Conservation (phyloP, 2,888 invertebrate genomes). For the Trissoscelio sp. region DNA sequence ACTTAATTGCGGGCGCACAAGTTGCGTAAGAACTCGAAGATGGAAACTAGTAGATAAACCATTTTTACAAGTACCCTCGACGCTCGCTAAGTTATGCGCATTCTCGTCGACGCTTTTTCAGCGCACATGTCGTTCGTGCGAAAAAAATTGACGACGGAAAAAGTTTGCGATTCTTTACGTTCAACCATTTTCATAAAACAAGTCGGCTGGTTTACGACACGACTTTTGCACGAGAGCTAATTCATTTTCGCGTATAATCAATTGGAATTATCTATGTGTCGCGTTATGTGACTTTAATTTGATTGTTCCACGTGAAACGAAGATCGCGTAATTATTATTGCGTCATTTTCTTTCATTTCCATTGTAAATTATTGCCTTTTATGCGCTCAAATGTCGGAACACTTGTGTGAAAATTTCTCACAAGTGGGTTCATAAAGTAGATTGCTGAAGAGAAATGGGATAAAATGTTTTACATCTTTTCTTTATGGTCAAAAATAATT, state of each 20-base stretch:
- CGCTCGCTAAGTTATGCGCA: constrained; percentile 38
- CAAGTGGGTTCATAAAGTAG: no score
- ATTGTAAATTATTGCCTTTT: no score
- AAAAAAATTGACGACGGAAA: neutral
- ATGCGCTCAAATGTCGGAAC: no score
- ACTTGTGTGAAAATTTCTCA: no score
- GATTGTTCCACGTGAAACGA: constrained; percentile 14
- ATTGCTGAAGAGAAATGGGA: no score
- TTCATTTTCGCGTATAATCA: constrained; percentile 13
- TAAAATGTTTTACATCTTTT: no score
- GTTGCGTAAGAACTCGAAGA: constrained; percentile 64
- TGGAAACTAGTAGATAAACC: constrained; percentile 57
- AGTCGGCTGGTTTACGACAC: neutral
- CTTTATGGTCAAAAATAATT: no score
- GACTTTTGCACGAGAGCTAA: neutral
- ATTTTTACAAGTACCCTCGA: constrained; percentile 43
- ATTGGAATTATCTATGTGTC: constrained; percentile 14
- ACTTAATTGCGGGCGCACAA: constrained; percentile 45
- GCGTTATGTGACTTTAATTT: constrained; percentile 17
- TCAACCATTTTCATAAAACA: constrained; percentile 12
- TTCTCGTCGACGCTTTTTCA: constrained; percentile 30
- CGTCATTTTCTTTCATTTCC: neutral
- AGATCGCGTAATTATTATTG: constrained; percentile 14
- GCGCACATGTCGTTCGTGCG: constrained; percentile 20
- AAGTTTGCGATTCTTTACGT: constrained; percentile 7